Percentiles rank a stretch among this genome's conserved stretches.
Evolutionary conservation across 2,797 vertebrate species (phyloP).

Genomic region (Characodon lateralis): DNA sequence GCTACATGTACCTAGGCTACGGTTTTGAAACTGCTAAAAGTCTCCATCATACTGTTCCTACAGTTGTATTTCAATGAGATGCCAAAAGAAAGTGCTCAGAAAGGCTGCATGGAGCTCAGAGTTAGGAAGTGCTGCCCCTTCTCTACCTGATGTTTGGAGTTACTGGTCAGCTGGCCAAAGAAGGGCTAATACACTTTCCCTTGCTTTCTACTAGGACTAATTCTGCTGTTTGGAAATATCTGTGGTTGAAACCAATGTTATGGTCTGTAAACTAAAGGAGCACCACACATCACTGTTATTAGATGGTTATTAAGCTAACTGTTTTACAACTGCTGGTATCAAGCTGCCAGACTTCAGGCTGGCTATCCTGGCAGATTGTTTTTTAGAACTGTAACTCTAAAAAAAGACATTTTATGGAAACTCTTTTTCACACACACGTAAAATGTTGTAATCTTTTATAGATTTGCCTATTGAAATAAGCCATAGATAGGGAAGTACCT

Average conservation of each 20-base stretch:
- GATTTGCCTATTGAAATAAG: neutral
- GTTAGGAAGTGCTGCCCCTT: no score
- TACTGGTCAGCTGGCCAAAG: neutral
- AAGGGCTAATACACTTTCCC: neutral
- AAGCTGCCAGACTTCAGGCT: neutral
- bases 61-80: no score
- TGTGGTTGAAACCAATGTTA: neutral
- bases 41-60: no score
- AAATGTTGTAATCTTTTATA: neutral
- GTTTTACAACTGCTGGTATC: neutral
- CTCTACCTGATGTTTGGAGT: neutral
- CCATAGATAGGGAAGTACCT: conserved; percentile 7
- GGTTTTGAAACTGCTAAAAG: no score
- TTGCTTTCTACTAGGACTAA: neutral
- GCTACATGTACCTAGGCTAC: no score
- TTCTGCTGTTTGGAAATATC: conserved; percentile 1
- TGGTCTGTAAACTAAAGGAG: neutral
- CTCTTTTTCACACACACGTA: neutral
- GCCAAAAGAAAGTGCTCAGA: no score
- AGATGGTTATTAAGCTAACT: neutral
- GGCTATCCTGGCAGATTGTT: neutral
- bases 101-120: no score
- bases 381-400: neutral
- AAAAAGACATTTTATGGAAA: neutral
- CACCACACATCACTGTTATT: neutral